Evolutionary conservation across 2,113 vertebrate genomes (phyloP).

Genomic region (Prinia subflava): DNA sequence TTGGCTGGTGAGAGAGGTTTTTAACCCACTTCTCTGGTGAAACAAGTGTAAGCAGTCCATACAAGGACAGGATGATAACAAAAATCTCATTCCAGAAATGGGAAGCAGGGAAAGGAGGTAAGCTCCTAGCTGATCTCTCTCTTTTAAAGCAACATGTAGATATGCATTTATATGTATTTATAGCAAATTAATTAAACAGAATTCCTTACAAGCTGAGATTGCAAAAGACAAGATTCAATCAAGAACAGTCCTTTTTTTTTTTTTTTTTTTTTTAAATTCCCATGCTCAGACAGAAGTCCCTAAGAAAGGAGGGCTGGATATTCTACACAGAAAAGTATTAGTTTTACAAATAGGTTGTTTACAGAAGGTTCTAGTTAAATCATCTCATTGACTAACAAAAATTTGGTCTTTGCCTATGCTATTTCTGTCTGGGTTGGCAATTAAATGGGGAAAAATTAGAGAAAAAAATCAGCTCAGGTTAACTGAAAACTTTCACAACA

Average conservation of each 20-base stretch:
- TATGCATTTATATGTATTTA: neutral
- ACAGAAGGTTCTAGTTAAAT: neutral
- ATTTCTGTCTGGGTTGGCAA: neutral
- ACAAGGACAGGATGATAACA: rapidly evolving
- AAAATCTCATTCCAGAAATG: neutral
- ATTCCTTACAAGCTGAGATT: conserved; percentile 37
- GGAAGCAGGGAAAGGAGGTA: neutral
- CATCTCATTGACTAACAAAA: neutral
- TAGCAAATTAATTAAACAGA: conserved; percentile 23
- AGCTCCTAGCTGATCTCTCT: neutral
- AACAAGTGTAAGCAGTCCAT: rapidly evolving
- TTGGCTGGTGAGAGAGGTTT: neutral
- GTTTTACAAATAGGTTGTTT: conserved; percentile 1
- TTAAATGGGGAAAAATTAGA: neutral
- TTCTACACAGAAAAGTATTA: neutral
- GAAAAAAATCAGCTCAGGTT: neutral
- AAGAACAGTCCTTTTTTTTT: neutral
- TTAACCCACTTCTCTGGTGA: neutral
- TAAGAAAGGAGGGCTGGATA: neutral
- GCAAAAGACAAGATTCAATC: neutral
- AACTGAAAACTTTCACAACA: neutral
- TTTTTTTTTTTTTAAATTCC: neutral
- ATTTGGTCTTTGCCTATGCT: neutral
- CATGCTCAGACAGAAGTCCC: neutral
- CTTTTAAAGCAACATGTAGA: neutral